Conservation (phyloP, 2,113 vertebrate genomes). For the Cricetomys ansorgei region DNA sequence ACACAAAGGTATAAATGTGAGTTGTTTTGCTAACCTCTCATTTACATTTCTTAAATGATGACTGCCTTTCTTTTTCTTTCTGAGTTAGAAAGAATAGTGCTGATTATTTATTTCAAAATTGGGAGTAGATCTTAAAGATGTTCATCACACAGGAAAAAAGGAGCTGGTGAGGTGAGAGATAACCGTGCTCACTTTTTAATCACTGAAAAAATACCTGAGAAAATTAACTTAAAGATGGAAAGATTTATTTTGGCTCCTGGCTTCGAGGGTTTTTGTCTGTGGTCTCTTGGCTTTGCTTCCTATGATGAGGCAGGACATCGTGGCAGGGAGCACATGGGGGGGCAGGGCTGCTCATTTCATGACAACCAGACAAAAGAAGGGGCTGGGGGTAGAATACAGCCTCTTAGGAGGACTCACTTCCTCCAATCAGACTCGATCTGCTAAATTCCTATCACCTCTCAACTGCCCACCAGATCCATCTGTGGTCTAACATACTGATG, state of each 20-base stretch:
- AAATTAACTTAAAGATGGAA: neutral
- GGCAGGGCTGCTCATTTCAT: neutral
- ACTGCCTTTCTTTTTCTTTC: constrained; percentile 21
- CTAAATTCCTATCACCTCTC: neutral
- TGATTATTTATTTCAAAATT: neutral
- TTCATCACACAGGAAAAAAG: neutral
- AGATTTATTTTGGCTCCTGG: neutral
- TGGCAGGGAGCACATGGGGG: neutral
- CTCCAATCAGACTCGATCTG: neutral
- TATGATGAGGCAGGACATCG: neutral
- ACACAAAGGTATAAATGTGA: neutral
- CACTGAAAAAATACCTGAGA: neutral
- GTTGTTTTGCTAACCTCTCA: constrained; percentile 15
- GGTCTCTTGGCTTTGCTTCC: neutral
- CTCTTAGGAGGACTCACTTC: neutral
- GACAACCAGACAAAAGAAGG: neutral
- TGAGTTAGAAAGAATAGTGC: constrained; percentile 42
- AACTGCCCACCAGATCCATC: neutral
- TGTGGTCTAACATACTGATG: too few species aligned
- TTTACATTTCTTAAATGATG: constrained; percentile 44
- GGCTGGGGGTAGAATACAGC: neutral
- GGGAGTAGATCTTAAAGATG: neutral
- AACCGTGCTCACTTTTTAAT: neutral
- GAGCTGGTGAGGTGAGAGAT: neutral
- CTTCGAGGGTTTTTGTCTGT: neutral